Base-by-base conservation (phyloP, 2,797 vertebrate genomes). In the Brotogeris chrysoptera region DNA sequence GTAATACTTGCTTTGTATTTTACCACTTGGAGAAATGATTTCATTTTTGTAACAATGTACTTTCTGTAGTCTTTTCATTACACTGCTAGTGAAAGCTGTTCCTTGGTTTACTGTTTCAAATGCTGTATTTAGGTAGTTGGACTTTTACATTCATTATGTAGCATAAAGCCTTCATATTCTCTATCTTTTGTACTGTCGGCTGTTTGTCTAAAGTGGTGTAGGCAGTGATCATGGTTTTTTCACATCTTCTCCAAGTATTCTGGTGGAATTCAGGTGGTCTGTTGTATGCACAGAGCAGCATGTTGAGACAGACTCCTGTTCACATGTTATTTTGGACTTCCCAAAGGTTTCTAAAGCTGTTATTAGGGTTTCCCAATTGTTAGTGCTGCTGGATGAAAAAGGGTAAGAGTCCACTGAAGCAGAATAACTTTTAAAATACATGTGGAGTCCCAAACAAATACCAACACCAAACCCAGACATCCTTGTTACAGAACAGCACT, bases 281-380 rank as follows among this genome's bases (percentile, higher is more conserved):
- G 89, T 68, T 91, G 36, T 38, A 92, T 30, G 32, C 18, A 49
- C 41, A 53, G n/a, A 38, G 59, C 24, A 76, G 49, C 20, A 34
- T 8, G 36, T 59, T 71, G 60, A 77, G 61, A 52, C 57, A 85
- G 30, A 72, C 28, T 43, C 38, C 44, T 61, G n/a, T n/a, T 84
- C 44, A 28, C 38, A 36, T 43, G 34, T 74, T 95, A 55, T 65
- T 88, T 69, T 46, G 78, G n/a, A 70, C 59, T 86, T 53, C n/a
- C 36, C 82, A 79, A 86, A 81, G 50, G 23, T 73, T 95, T 94
- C 93, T 94, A 60, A 84, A 66, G 80, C 61, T 80, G 78, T 76
- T 65, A 76, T 60, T 55, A 68, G 19, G 50, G 41, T 92, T 95
- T 88, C 89, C 36, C 91, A 92, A 86, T 21, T 71, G 55, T 57